Evolutionary conservation across 2,888 invertebrate genomes (phyloP), one percentile per base, ranked within the genome.

Genomic region (Azorinus chamasolen): DNA sequence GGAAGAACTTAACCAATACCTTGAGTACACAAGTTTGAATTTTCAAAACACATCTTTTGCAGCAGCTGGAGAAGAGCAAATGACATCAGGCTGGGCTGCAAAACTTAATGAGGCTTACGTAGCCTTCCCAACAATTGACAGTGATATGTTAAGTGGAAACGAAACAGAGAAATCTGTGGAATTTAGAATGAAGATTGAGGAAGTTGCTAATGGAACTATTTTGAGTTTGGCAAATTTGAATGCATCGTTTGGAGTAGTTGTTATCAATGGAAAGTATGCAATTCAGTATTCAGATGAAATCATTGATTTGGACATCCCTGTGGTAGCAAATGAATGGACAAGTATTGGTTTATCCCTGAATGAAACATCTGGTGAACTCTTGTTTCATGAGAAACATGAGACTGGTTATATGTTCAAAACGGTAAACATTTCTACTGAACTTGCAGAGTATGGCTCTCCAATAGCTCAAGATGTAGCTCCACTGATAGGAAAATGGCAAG

Each of bases 321-420:
- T 83, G 8, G 55, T 57, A 8, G 10, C 50, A 1, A 54, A 63
- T 12, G 61, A 62, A 18, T 88, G 88, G 88, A 75, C 85, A 24
- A 83, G 83, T 39, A 54, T 88, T 25, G 73, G 78, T 2, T 5
- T 78, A 0, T 43, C 69, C 25, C 39, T 68, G 8, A 63, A 78
- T 62, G 61, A 64, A 18, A 48, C 41, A 10, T 53, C 73, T n/a
- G 78, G 73, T 25, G 22, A 48, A 32, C 8, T 65, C 14, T 14
- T 68, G 39, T 72, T 78, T 46, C 39, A 68, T 55, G 73, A 69
- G 32, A 61, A 48, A 10, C 57, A 72, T 41, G 73, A 58, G 32
- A 25, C 32, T 24, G 57, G 58, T 20, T 61, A 57, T 24, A 61
- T 45, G 6, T 58, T 62, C 37, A 74, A 57, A 41, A 10, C 22